Evolutionary conservation across 2,888 invertebrate genomes (phyloP), one percentile per base, ranked within the genome.

Genomic region (Eristalis pertinax): DNA sequence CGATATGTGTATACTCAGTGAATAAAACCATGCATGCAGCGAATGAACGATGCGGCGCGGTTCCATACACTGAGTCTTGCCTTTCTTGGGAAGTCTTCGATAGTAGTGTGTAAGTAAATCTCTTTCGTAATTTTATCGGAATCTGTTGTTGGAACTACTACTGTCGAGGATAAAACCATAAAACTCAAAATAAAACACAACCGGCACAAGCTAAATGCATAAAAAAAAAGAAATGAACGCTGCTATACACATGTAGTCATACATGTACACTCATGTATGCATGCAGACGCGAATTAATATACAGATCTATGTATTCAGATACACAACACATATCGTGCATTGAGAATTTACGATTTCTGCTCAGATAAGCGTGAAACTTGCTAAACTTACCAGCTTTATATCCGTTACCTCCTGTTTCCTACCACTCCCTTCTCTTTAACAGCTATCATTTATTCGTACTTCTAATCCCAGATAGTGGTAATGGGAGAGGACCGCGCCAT

Each of bases 261-360:
- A 50, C 65, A 58, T n/a, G 65, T 41, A 32, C 32, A 32, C 32
- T 8, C 32, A n/a, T 32, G 15, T 41, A 26, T 22, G 24, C 32
- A 65, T 13, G 15, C 26, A 69, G 35, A 15, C 70, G 38, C 19
- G 19, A 5, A n/a, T 60, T 13, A 38, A 10, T 41, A 10, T 41
- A 69, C 35, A 32, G 19, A 50, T 50, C 19, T 50, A 50, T 50
- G 50, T 70, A 70, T 35, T 64, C 38, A 74, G 65, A 80, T 79
- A 78, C 50, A 77, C 77, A 70, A 69, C 69, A 86, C 70, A 76
- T 73, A 83, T 86, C 82, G 86, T 86, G 86, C 83, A 86, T 86
- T 83, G 86, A 86, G 78, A 86, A 86, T 86, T 86, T 86, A 82
- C 86, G 86, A 83, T 86, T 86, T 86, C 86, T 86, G 86, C 86